Evolutionary conservation across 2,113 vertebrate species (phyloP).

Genomic region (Pluvianellus socialis): DNA sequence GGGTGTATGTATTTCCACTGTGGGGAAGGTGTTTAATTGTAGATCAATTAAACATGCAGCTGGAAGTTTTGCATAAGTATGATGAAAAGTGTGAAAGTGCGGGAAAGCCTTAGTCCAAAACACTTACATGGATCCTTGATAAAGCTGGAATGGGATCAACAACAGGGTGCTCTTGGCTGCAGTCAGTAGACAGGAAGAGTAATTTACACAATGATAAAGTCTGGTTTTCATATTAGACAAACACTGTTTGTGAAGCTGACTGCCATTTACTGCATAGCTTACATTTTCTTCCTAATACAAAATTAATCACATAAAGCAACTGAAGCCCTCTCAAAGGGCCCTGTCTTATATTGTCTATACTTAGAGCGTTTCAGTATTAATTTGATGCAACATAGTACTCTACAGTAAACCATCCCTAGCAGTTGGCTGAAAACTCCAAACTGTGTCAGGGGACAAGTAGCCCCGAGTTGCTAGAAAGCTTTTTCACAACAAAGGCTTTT

Average conservation of each 20-base stretch:
- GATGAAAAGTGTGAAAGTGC: not conserved
- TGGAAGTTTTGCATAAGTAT: not conserved
- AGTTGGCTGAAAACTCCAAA: not conserved
- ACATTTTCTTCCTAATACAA: not conserved
- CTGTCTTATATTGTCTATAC: not conserved
- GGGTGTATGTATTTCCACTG: not conserved
- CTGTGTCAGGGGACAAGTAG: not conserved
- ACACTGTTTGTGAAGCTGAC: not conserved
- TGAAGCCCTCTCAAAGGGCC: not conserved
- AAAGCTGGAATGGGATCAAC: not conserved
- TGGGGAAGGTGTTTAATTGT: not conserved
- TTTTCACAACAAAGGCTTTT: not conserved
- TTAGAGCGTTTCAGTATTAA: not conserved
- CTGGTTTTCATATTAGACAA: not conserved
- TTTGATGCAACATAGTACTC: not conserved
- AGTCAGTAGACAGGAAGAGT: not conserved
- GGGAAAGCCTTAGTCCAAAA: not conserved
- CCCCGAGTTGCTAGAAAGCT: not conserved
- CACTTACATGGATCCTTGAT: rapidly evolving
- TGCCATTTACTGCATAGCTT: not conserved
- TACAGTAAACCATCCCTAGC: not conserved
- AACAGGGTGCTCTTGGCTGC: not conserved
- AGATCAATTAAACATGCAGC: not conserved
- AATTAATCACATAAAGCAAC: not conserved
- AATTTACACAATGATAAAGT: not conserved